phyloP scores from a whole-genome alignment of 35 echinoderm and acorn worm species.

The Diadema setosum region DNA sequence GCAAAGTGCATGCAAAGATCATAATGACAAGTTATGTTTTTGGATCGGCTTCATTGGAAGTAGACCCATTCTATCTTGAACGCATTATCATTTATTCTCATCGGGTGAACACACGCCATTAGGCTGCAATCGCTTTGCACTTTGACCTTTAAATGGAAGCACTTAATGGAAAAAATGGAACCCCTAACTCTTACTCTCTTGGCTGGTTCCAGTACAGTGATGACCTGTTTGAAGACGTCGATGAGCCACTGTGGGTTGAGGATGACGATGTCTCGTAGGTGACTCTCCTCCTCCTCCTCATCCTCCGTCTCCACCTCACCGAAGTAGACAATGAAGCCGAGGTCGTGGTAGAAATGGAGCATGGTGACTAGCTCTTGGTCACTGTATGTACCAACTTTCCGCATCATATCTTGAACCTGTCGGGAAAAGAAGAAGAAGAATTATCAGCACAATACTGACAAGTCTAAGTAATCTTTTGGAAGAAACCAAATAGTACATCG shows the following conservation, averaged over 20 bases:
- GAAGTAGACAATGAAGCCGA: conserved; percentile 47
- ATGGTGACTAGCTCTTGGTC: conserved; percentile 15
- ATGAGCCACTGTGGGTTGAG: conserved; percentile 60
- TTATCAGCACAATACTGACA: too few relatives aligned
- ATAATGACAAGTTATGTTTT: too few relatives aligned
- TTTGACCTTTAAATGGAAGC: neutral
- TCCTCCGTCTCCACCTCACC: conserved; percentile 5
- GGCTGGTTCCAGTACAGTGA: conserved; percentile 6
- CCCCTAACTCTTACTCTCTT: neutral
- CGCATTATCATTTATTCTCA: neutral
- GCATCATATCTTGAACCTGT: neutral
- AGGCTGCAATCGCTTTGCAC: neutral
- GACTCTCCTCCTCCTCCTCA: neutral
- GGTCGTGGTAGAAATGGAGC: conserved; percentile 51
- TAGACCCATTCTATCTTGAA: too few relatives aligned
- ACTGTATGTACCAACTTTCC: neutral
- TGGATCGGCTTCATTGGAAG: too few relatives aligned
- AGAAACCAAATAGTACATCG: too few relatives aligned
- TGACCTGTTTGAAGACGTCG: conserved; percentile 58
- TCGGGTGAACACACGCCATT: neutral
- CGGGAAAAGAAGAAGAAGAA: too few relatives aligned
- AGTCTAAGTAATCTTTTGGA: too few relatives aligned
- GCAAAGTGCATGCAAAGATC: too few relatives aligned
- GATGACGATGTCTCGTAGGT: conserved; percentile 35
- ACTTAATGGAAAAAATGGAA: neutral